Percentiles rank a stretch among this genome's conserved stretches.
Conservation (phyloP, 2,888 invertebrate genomes). For the Ischnura elegans region DNA sequence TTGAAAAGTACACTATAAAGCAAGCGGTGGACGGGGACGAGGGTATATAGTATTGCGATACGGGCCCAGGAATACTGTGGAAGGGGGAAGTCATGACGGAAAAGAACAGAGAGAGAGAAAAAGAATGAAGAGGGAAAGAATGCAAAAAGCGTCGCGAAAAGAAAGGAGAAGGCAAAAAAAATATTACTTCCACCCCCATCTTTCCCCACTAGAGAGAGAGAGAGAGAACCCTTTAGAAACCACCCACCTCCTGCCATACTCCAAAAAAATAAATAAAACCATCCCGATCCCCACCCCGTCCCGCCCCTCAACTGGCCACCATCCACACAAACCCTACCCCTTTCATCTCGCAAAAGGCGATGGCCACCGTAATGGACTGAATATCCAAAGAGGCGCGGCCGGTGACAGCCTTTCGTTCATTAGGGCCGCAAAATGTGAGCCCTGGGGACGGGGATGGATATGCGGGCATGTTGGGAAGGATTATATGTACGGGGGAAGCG, state of each 20-base stretch:
- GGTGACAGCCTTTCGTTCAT: constrained; percentile 62
- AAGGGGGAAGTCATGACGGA: neutral
- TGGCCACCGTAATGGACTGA: constrained; percentile 61
- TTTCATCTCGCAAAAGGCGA: constrained; percentile 63
- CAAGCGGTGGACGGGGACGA: neutral
- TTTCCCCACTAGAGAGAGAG: neutral
- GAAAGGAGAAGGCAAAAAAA: neutral
- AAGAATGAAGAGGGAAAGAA: neutral
- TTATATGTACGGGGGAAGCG: neutral
- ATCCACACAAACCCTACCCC: neutral
- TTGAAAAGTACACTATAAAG: constrained; percentile 15
- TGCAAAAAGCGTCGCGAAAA: neutral
- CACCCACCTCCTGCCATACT: neutral
- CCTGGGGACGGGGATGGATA: constrained; percentile 55
- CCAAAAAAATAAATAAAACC: neutral
- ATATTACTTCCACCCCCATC: neutral
- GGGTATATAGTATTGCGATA: neutral
- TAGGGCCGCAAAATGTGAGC: constrained; percentile 64
- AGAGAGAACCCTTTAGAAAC: neutral
- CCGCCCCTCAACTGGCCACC: neutral
- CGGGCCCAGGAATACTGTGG: neutral
- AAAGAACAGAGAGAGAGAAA: neutral
- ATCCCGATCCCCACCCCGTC: neutral
- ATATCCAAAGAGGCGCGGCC: constrained; percentile 60
- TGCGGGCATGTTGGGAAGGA: constrained; percentile 64